Evolutionary conservation across 2,888 invertebrate species (phyloP).

Genomic region (Cataglyphis albicans): DNA sequence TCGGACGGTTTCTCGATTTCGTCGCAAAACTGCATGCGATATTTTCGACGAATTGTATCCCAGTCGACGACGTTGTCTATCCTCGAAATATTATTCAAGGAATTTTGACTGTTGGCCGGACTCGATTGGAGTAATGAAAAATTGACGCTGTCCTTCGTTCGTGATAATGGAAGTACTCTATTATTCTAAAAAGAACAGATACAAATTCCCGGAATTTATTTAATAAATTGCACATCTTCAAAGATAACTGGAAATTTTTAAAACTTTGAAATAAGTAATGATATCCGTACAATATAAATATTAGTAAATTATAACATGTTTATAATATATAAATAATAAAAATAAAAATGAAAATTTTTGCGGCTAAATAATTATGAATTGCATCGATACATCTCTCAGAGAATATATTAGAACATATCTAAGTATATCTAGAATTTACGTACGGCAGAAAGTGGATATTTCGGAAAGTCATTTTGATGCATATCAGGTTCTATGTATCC

Average conservation of each 20-base stretch:
- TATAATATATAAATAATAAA: neutral
- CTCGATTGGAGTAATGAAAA: conserved; percentile 80
- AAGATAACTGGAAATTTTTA: neutral
- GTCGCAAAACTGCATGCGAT: conserved; percentile 84
- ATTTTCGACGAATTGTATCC: conserved; percentile 86
- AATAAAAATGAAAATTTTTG: neutral
- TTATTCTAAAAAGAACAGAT: conserved; percentile 76
- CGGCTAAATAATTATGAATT: neutral
- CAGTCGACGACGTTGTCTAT: conserved; percentile 87
- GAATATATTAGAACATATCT: too few species aligned
- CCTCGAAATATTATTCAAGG: conserved; percentile 79
- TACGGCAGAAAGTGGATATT: conserved; percentile 68
- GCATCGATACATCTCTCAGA: neutral
- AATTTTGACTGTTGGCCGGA: conserved; percentile 83
- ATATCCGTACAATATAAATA: neutral
- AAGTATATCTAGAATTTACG: conserved; percentile 30
- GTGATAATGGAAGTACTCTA: conserved; percentile 81
- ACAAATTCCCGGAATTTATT: neutral
- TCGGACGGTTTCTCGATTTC: conserved; percentile 79
- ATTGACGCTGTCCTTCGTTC: conserved; percentile 74
- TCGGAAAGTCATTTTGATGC: conserved; percentile 41
- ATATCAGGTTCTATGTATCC: conserved; percentile 39
- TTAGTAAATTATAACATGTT: neutral
- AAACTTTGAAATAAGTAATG: neutral
- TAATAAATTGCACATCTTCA: neutral